A percentile compares a stretch with the other conserved stretches of the same genome.
These are phyloP conservation scores for Mythimna loreyi DNA, from an alignment of 2,888 invertebrate species.

Conservation along the genomic window DNA sequence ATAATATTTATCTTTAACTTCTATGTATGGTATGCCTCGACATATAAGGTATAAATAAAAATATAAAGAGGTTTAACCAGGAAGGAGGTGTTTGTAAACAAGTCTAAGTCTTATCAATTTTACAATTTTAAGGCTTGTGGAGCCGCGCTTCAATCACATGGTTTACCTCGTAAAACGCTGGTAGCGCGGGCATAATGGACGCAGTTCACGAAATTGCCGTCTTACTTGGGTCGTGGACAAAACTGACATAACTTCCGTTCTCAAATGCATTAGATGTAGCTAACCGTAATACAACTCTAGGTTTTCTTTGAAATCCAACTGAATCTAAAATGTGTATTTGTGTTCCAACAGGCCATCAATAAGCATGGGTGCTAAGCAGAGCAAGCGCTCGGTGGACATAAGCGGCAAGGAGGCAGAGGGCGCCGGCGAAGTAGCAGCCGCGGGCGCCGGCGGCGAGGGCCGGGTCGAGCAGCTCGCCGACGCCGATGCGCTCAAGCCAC, in stretches of 20 bases:
- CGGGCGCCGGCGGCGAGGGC: constrained; percentile 92
- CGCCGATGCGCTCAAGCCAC: constrained; percentile 93
- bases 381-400: constrained; percentile 96
- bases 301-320: background rate
- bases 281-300: background rate
- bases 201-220: background rate
- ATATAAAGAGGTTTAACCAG: background rate
- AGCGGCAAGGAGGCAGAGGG: constrained; percentile 93
- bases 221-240: background rate
- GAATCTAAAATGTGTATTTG: constrained; percentile 5
- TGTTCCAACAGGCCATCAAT: constrained; percentile 77
- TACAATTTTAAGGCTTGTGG: background rate
- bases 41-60: background rate
- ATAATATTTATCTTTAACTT: background rate
- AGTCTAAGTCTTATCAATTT: background rate
- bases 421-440: constrained; percentile 91
- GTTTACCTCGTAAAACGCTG: background rate
- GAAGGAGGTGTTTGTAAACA: no score
- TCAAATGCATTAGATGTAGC: background rate
- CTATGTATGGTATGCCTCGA: background rate
- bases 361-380: constrained; percentile 96
- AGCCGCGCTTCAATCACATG: background rate
- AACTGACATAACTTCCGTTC: background rate
- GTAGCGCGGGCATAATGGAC: constrained; percentile 2
- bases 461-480: constrained; percentile 95